Base-by-base conservation (phyloP, 2,888 invertebrate genomes). In the Acleris cristana region DNA sequence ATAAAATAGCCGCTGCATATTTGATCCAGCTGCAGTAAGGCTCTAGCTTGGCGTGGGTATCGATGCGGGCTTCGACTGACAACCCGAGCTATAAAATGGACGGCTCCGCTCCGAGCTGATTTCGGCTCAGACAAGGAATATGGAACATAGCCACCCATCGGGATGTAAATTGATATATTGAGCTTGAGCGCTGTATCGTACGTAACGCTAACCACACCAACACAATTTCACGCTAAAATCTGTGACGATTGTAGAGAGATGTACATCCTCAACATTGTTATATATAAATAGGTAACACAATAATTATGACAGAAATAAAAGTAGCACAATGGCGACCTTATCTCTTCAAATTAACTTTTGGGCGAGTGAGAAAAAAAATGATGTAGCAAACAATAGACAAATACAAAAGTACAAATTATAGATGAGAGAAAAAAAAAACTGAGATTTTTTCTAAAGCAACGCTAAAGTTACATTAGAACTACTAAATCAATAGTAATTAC, bases 1-100 rank as follows among this genome's bases (percentile, higher is more conserved):
- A 23, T 53, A 54, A 54, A 55, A 23, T 55, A 55, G n/a, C 55
- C 14, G n/a, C 23, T 51, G 61, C 61, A 61, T 61, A 52, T 45
- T 52, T 61, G 40, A 52, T 51, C 52, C 8, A 18, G 16, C n/a
- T 18, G n/a, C 16, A 48, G 48, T 18, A 18, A 48, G 48, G 48
- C 16, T n/a, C n/a, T n/a, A 1, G 48, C 48, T 48, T 48, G 48
- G 16, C 48, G 6, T 48, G 48, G 40, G 49, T 16, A 18, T 34
- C 54, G 60, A 51, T 65, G 30, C 65, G 21, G 55, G 26, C 55
- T 14, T 55, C 55, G 44, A 60, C 55, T 61, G 65, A 60, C 65
- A 56, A 44, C 60, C 51, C 44, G 55, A 65, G 65, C 55, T 65
- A 51, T 60, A 65, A 65, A 65, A 65, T 61, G 60, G 65, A 65